Evolutionary conservation across 2,888 invertebrate genomes (phyloP), one percentile per base, ranked within the genome.

Genomic region (Athalia circularis): DNA sequence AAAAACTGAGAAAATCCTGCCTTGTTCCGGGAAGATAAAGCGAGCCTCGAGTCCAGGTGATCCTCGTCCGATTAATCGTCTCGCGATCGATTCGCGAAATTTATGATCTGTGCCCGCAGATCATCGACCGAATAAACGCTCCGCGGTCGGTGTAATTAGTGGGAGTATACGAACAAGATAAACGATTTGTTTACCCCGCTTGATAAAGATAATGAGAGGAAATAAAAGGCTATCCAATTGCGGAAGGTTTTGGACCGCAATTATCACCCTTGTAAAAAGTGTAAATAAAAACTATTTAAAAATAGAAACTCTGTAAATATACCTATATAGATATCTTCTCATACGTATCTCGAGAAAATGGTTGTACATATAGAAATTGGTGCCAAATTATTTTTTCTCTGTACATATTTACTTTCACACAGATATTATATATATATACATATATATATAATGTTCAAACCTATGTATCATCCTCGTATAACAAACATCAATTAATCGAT

Each of bases 391-490:
- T 72, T 11, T 13, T 59, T 9, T 72, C 50, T 72, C 88, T 91
- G 84, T 91, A 90, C 80, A 91, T 91, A 90, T 91, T 61, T 91
- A 91, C 82, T 91, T 91, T 83, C 91, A 91, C 85, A 91, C 91
- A 62, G 13, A 62, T 43, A 65, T n/a, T 13, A 13, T 11, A 45
- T 45, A n/a, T n/a, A n/a, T 13, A 52, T 52, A 15, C 45, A 52
- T 72, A 43, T 72, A 13, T 13, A 59, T 45, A 7, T 45, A 6
- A 11, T 57, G 29, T 59, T 72, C 13, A 4, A 45, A 6, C 13
- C 3, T 75, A 57, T 11, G 15, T 29, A 29, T 7, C 11, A 15
- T 67, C 7, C 11, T n/a, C 7, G 4, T 72, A 57, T 43, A 0
- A 29, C 29, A 29, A 1, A 29, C 29, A 29, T 29, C 2, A 29